Base-by-base conservation (phyloP, 2,797 vertebrate genomes). In the Pangasius sanitwongsei region DNA sequence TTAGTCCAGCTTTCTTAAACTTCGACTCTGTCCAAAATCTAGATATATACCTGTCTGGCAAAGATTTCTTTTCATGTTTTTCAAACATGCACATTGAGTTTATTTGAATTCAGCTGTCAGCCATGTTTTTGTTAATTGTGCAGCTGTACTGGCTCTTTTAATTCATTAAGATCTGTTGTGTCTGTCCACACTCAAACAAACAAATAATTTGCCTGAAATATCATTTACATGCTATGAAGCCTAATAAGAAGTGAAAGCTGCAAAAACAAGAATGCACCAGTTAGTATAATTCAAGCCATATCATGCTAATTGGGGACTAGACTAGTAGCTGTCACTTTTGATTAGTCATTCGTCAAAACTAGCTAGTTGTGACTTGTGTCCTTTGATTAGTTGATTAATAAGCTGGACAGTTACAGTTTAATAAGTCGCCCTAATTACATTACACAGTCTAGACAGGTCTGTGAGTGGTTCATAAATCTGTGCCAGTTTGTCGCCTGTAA, bases 401-500 rank as follows among this genome's bases (percentile, higher is more conserved):
- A 87, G 81, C 61, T 67, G 61, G 77, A 67, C 86, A 86, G 37
- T 89, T 74, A 89, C 84, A 63, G 55, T 63, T 88, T 74, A 77
- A 84, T 91, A 91, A 92, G 89, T 91, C 89, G 89, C 78, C 5
- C 78, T 77, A 85, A 86, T 90, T 89, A 89, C 87, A 69, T 86
- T 83, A 89, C 53, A 86, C 81, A 87, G 83, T 88, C 88, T 86
- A 87, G 86, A 87, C 87, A 81, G 67, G 72, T 82, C 86, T 87
- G 88, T 83, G 87, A 91, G 88, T 88, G 85, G 87, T 55, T 88
- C 81, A 87, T 89, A 90, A 90, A 90, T 89, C 82, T 87, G 80
- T 81, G 85, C 70, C 34, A 72, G 82, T 89, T 78, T 87, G 63
- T 63, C 80, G 69, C 48, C 72, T 89, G 86, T 88, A 87, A 63